These are phyloP conservation scores for Fregetta grallaria DNA, from an alignment of 2,113 vertebrate genomes.

Conservation along the genomic window DNA sequence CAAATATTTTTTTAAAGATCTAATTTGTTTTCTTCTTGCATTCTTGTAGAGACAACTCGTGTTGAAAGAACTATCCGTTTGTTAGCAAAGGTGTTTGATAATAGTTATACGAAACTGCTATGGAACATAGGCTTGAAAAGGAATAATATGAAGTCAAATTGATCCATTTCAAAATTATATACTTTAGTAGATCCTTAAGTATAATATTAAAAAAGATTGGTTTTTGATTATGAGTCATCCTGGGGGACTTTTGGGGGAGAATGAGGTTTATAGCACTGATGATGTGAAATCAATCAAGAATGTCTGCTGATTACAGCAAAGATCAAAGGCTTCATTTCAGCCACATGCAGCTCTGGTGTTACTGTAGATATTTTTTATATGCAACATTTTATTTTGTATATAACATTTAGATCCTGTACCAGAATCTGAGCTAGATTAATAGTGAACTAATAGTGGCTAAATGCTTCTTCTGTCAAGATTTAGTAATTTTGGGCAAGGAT, in stretches of 20 bases:
- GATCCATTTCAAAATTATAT: neutral
- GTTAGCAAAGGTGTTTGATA: neutral
- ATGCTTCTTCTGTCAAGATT: neutral
- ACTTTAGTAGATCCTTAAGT: neutral
- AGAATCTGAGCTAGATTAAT: neutral
- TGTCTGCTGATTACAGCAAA: neutral
- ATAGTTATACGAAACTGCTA: neutral
- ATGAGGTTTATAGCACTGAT: neutral
- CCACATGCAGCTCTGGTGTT: neutral
- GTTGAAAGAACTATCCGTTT: neutral
- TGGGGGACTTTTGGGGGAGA: neutral
- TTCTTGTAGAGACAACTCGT: neutral
- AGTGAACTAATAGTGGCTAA: neutral
- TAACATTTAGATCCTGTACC: neutral
- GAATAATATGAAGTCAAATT: neutral
- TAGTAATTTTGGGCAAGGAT: neutral
- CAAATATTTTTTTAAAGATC: neutral
- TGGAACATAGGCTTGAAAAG: neutral
- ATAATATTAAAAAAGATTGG: neutral
- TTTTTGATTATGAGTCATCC: neutral
- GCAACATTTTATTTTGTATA: neutral
- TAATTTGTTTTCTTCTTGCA: neutral
- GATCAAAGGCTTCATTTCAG: neutral
- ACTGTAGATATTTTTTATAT: neutral
- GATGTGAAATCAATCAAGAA: neutral